phyloP scores from a whole-genome alignment of 2,113 vertebrate species.

The Piliocolobus tephrosceles region DNA sequence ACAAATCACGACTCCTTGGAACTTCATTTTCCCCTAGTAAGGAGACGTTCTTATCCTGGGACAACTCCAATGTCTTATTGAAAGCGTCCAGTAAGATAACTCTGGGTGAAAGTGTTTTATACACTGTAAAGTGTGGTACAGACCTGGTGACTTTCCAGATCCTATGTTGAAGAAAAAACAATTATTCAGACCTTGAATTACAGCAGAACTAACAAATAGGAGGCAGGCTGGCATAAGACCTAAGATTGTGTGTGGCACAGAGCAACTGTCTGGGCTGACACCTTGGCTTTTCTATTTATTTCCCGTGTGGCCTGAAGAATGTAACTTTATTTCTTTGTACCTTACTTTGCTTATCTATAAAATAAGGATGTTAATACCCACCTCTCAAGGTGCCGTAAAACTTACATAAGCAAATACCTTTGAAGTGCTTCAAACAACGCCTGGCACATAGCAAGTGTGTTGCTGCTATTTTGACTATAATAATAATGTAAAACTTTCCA shows the following conservation, averaged over 20 bases:
- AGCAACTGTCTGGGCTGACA: too few relatives aligned
- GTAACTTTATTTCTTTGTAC: not conserved
- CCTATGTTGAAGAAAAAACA: not conserved
- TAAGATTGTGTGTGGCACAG: not conserved
- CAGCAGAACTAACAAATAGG: not conserved
- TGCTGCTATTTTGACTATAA: not conserved
- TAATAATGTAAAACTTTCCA: not conserved
- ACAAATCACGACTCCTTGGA: too few relatives aligned
- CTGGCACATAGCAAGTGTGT: too few relatives aligned
- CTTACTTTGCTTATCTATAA: not conserved
- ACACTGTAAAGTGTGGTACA: not conserved
- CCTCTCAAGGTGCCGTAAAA: accelerated
- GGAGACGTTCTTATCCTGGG: not conserved
- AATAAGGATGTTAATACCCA: not conserved
- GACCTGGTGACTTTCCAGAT: not conserved
- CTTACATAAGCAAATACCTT: not conserved
- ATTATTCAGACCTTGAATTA: not conserved
- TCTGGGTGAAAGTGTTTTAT: not conserved
- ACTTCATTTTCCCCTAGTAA: not conserved
- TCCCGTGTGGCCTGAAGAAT: not conserved
- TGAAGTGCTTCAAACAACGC: not conserved
- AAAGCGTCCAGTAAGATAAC: not conserved
- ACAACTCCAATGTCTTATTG: not conserved
- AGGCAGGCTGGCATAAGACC: not conserved
- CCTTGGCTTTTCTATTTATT: not conserved